Evolutionary conservation across 1,140 invertebrate species (phyloP).

Genomic region (Drosophila arizonae): DNA sequence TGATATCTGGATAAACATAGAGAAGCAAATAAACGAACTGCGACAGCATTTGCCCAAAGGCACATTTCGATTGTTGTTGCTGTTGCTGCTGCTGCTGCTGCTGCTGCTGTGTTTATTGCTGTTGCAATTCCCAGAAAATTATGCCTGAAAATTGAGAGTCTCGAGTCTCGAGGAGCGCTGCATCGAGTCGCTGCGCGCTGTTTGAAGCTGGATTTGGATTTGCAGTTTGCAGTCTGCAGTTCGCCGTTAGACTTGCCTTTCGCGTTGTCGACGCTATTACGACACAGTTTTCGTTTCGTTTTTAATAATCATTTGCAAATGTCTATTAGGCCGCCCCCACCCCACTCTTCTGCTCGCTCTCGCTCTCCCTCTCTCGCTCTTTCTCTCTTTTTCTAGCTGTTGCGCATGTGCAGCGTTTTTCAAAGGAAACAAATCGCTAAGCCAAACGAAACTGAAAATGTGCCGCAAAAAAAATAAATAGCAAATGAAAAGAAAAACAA

Average conservation of each 20-base stretch:
- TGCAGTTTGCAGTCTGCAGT: too few species aligned
- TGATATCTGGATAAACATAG: conserved; percentile 37
- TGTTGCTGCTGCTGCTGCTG: conserved; percentile 13
- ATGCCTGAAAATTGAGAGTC: conserved; percentile 62
- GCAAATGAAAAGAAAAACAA: conserved; percentile 14
- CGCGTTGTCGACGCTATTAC: conserved; percentile 62
- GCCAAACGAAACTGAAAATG: conserved; percentile 49
- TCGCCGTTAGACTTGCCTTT: conserved; percentile 37
- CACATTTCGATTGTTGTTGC: conserved; percentile 27
- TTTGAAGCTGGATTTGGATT: conserved; percentile 12
- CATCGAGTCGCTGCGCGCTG: conserved; percentile 6
- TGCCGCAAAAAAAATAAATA: conserved; percentile 3
- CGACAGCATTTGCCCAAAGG: conserved; percentile 44
- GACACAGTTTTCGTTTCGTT: conserved; percentile 68
- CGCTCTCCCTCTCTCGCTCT: conserved; percentile 5
- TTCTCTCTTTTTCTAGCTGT: conserved; percentile 2
- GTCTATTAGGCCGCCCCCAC: conserved; percentile 46
- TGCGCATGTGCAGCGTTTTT: conserved; percentile 55
- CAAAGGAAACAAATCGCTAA: conserved; percentile 50
- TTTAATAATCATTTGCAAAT: conserved; percentile 72
- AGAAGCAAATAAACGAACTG: conserved; percentile 36
- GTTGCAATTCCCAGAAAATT: conserved; percentile 65
- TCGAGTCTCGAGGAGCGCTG: conserved; percentile 4
- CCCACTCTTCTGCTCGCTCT: not conserved
- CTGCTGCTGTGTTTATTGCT: conserved; percentile 13